Conservation (phyloP, 92 coral and sea anemone species). For the Anthopleura xanthogrammica region DNA sequence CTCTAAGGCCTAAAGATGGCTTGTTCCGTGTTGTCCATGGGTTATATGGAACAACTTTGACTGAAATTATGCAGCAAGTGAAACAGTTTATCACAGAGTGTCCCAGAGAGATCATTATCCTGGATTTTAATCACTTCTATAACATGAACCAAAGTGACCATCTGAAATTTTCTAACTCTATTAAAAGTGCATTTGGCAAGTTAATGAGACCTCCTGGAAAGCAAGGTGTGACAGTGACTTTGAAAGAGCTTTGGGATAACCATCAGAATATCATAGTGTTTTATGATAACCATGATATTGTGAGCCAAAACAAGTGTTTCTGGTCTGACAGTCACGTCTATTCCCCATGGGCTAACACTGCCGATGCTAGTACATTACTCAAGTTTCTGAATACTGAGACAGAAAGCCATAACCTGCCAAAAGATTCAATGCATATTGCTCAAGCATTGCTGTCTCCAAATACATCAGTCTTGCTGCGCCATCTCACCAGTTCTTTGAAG, state of each 20-base stretch:
- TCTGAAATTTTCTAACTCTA: constrained; percentile 59
- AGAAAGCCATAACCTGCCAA: constrained; percentile 50
- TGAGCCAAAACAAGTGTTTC: constrained; percentile 78
- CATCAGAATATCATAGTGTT: constrained; percentile 77
- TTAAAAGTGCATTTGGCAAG: constrained; percentile 68
- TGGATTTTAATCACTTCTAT: constrained; percentile 91
- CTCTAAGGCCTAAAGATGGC: constrained; percentile 70
- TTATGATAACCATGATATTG: constrained; percentile 64
- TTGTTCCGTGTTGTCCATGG: constrained; percentile 75
- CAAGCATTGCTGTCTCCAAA: constrained; percentile 91
- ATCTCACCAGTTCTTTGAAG: constrained; percentile 71
- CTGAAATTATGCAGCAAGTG: constrained; percentile 66
- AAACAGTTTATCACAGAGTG: constrained; percentile 63
- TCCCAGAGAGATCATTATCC: constrained; percentile 84
- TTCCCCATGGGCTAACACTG: constrained; percentile 93
- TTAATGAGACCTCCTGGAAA: constrained; percentile 74
- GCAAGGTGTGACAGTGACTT: constrained; percentile 72
- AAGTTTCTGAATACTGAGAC: constrained; percentile 73
- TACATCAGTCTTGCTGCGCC: constrained; percentile 61
- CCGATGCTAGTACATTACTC: constrained; percentile 59
- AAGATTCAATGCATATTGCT: constrained; percentile 69
- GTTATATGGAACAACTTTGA: constrained; percentile 77
- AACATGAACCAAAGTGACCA: constrained; percentile 81
- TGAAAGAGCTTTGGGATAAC: constrained; percentile 93
- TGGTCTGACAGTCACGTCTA: constrained; percentile 67